A percentile compares a stretch with the other conserved stretches of the same genome.
phyloP scores from a whole-genome alignment of 2,797 vertebrate species.

The Furcifer pardalis region DNA sequence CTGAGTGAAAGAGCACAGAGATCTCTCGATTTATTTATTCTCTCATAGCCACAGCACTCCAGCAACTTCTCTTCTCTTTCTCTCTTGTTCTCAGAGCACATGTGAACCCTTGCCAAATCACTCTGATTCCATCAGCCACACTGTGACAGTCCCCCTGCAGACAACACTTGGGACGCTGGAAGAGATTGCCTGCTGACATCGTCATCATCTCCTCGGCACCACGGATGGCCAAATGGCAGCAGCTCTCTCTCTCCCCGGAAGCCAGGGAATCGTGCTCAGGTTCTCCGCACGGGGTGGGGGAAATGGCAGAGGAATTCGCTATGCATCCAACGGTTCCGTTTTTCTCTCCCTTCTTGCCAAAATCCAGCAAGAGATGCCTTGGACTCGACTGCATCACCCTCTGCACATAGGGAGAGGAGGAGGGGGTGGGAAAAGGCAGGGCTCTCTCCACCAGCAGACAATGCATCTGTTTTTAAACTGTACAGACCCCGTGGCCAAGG shows the following conservation, averaged over 20 bases:
- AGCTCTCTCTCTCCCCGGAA: conserved; percentile 61
- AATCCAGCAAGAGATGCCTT: conserved; percentile 69
- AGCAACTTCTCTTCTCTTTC: neutral
- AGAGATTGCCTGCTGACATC: conserved; percentile 95
- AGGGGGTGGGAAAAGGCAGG: neutral
- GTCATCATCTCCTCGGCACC: conserved; percentile 24
- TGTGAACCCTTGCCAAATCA: conserved; percentile 94
- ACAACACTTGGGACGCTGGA: conserved; percentile 93
- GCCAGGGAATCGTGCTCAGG: conserved; percentile 73
- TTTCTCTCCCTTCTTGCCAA: conserved; percentile 71
- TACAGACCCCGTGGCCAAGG: conserved; percentile 47
- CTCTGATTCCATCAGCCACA: conserved; percentile 96
- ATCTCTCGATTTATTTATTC: too few species aligned
- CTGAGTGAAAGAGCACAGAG: neutral
- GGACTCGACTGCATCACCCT: conserved; percentile 62
- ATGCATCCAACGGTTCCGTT: conserved; percentile 67
- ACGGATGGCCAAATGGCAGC: conserved; percentile 40
- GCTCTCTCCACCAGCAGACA: conserved; percentile 59
- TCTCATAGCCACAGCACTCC: neutral
- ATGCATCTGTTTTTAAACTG: conserved; percentile 66
- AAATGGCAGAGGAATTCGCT: conserved; percentile 66
- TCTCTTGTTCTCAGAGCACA: conserved; percentile 81
- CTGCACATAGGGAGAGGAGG: conserved; percentile 45
- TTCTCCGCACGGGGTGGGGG: conserved; percentile 57
- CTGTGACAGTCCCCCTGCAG: conserved; percentile 94